Base-by-base conservation (phyloP, 2,797 vertebrate genomes). In the Mus caroli region DNA sequence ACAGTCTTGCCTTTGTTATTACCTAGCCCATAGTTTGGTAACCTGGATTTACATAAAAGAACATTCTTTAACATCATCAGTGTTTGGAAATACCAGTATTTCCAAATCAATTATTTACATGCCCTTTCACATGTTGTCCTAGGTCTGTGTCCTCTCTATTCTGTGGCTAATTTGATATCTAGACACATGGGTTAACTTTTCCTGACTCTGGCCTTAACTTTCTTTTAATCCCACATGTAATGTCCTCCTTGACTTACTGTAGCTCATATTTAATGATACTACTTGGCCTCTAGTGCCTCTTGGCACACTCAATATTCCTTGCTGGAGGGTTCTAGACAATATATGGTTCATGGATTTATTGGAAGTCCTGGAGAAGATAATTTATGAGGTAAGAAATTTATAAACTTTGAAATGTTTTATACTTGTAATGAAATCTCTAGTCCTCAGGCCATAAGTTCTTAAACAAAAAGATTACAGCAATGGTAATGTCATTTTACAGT, bases 341-440 rank as follows among this genome's bases (percentile, higher is more conserved):
- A 89, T 85, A 3, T 34, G n/a, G 31, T 50, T 96, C 92, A 43
- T 86, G 43, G 50, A 67, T 96, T 93, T 94, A 85, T 85, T 93
- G 37, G 67, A 73, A 80, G 40, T 76, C 15, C 1, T 37, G 62
- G 79, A 94, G 46, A 12, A 90, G 58, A 82, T 90, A 91, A 62
- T 64, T 77, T 50, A 83, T 46, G 43, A 91, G 46, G 17, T 78
- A 77, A 96, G 89, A 20, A 79, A 43, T 94, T 89, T 60, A 80
- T 84, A 95, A 95, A 91, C 43, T 71, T 91, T 76, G 22, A 88
- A 88, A 50, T 86, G 46, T 37, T 87, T 94, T 95, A 92, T 90
- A 78, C 54, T 90, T 96, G 76, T 62, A 95, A 94, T 92, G 75
- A 95, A 97, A 95, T 88, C 24, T 96, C 95, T 92, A 83, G 62